These are phyloP conservation scores for Montipora sp. DNA, from an alignment of 64 coral and sea anemone genomes.

Conservation along the genomic window DNA sequence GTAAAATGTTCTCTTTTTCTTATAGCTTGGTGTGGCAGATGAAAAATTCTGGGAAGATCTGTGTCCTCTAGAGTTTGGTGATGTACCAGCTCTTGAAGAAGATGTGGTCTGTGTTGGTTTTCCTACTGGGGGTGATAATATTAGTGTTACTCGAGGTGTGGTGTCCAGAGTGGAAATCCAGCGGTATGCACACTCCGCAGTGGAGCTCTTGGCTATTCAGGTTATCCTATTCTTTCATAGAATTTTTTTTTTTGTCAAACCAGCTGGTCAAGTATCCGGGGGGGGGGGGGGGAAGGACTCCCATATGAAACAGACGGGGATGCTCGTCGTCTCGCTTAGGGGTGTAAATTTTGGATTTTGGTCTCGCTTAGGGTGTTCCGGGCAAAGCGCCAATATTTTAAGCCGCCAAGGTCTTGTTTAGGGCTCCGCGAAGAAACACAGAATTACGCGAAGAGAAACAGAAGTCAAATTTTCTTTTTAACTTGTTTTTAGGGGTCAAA, in stretches of 20 bases:
- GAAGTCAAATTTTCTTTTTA: no score
- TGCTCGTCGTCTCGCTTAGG: no score
- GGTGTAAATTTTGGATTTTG: no score
- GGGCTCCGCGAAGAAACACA: no score
- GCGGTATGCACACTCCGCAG: slow-evolving; percentile 91
- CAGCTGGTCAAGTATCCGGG: no score
- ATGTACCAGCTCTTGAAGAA: slow-evolving; percentile 85
- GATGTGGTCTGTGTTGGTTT: slow-evolving; percentile 97
- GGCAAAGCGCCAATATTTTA: no score
- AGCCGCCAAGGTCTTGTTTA: no score
- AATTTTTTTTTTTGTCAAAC: background rate
- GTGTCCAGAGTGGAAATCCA: slow-evolving; percentile 93
- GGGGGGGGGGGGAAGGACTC: no score
- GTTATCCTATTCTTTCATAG: slow-evolving; percentile 21
- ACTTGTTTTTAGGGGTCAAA: no score
- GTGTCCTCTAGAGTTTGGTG: slow-evolving; percentile 85
- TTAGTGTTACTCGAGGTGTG: slow-evolving; percentile 90
- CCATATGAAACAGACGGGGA: no score
- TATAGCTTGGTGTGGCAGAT: slow-evolving; percentile 86
- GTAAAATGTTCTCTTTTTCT: background rate
- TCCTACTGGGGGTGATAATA: slow-evolving; percentile 93
- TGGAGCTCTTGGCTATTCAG: slow-evolving; percentile 91
- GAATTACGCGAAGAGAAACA: no score
- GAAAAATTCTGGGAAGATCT: slow-evolving; percentile 95
- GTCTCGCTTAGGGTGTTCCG: no score